Evolutionary conservation across 30 jellyfish, hydroid and myxozoan genomes (phyloP), one percentile per base, ranked within the genome.

Genomic region (Aurelia aurita complex sp. Pacific): DNA sequence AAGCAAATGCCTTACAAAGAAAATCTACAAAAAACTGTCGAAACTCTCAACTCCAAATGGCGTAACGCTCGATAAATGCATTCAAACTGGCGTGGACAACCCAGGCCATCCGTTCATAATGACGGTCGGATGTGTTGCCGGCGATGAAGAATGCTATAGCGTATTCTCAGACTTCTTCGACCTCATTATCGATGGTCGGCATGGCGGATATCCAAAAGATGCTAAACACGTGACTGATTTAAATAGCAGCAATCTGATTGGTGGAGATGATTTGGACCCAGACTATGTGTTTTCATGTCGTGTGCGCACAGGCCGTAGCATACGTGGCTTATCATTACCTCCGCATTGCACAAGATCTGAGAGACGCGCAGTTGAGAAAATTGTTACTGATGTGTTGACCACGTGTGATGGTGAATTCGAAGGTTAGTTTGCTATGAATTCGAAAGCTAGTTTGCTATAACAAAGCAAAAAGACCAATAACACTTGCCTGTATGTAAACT

Each of bases 1-100:
- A 69, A 72, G 92, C 72, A 85, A 80, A 75, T 91, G 88, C 40
- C 88, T 91, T 60, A 85, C 92, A 10, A 61, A 73, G 60, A 90
- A 74, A 23, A 64, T 76, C 74, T 91, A 91, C 66, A 74, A 82
- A 18, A 70, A 52, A 77, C 59, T 91, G 82, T 23, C 65, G 8
- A 68, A 85, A 13, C 81, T 73, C 23, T 32, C 51, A 53, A 85
- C 96, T 1, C 81, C 84, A 23, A 91, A 68, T 82, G 98, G 98
- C 7, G 72, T 50, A 62, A 72, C 97, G 10, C 83, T 92, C 17
- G 96, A 92, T 73, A 61, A 75, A 23, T 79, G 66, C 81, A 92
- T 92, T 50, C 98, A 92, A 65, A 92, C 98, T 10, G 98, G 98
- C n/a, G 98, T 92, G n/a, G 98, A 92, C 81, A 92, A 92, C 87